Conservation (phyloP, 2,888 invertebrate genomes). For the Stenoptilia bipunctidactyla region DNA sequence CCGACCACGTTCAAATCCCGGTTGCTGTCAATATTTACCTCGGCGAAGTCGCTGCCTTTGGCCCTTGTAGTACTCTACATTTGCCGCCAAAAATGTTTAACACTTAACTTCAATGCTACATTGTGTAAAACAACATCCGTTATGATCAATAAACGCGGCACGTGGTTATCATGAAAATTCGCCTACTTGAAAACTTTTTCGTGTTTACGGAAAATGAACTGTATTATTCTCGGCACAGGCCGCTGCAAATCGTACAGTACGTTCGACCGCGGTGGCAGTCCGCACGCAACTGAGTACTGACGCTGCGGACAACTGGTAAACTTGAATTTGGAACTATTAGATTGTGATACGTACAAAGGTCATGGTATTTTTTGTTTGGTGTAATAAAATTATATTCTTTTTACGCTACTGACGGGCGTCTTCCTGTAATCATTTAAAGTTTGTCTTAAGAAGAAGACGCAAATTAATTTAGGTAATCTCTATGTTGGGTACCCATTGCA, state of each 20-base stretch:
- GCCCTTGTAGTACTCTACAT: conserved; percentile 18
- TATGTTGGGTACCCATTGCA: too few relatives aligned
- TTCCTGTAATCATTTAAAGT: too few relatives aligned
- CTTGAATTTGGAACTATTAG: conserved; percentile 47
- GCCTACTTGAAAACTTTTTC: too few relatives aligned
- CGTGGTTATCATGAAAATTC: too few relatives aligned
- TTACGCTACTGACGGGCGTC: too few relatives aligned
- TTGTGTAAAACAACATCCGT: too few relatives aligned
- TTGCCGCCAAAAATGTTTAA: conserved; percentile 25
- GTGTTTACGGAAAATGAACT: background rate
- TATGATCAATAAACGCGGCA: too few relatives aligned
- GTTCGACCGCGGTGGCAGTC: conserved; percentile 39
- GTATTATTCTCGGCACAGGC: background rate
- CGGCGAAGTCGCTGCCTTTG: conserved; percentile 34
- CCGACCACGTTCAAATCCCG: conserved; percentile 15
- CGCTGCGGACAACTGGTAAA: conserved; percentile 35
- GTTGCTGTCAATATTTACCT: conserved; percentile 55
- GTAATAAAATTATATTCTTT: background rate
- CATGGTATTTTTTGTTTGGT: conserved; percentile 27
- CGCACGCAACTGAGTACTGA: conserved; percentile 51
- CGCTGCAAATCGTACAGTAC: conserved; percentile 16
- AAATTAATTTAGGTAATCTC: too few relatives aligned
- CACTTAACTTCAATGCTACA: too few relatives aligned
- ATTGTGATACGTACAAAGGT: conserved; percentile 27
- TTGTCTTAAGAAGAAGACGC: too few relatives aligned